Base-by-base conservation (phyloP, 2,113 vertebrate species). In the Gnathonemus longibarbis region DNA sequence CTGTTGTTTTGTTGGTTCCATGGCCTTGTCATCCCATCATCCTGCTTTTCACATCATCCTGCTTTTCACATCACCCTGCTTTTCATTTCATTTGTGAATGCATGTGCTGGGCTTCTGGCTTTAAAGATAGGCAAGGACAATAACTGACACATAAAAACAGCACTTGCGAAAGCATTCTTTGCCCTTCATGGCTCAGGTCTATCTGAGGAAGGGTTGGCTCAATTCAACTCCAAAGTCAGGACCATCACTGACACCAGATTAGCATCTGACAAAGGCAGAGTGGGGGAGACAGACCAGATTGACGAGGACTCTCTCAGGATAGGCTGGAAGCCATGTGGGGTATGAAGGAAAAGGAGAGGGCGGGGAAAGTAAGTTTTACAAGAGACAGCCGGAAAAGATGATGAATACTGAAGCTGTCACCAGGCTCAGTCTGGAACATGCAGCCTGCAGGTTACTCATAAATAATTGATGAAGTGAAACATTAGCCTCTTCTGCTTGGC, bases 401-500 rank as follows among this genome's bases (percentile, higher is more conserved):
- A 95, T n/a, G 91, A 96, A 95, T 93, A 93, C 91, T 6, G 58
- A 93, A 91, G 92, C 96, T 97, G 95, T 96, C 96, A 95, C 92
- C 92, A 92, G 89, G 92, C 93, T 94, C 90, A 91, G 92, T 91
- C 94, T 92, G 35, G 91, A 93, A 96, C 96, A 97, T 96, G 96
- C 95, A 96, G 96, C 93, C 91, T 94, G 92, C 96, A 95, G 96
- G 92, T 94, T 95, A 94, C 91, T 93, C 92, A 95, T 97, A 96
- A 97, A 97, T 97, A 96, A 96, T 97, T 97, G 94, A 97, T 96
- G 90, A 92, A 92, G 91, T 93, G 96, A 97, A 97, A 97, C 94
- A 52, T 91, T 95, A 96, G 93, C 93, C 92, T 91, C 90, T 91
- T 91, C 90, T 42, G 90, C 91, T 94, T 92, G 94, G 94, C 91